Evolutionary conservation across 2,888 invertebrate genomes (phyloP), one percentile per base, ranked within the genome.

Genomic region (Piscicola geometra): DNA sequence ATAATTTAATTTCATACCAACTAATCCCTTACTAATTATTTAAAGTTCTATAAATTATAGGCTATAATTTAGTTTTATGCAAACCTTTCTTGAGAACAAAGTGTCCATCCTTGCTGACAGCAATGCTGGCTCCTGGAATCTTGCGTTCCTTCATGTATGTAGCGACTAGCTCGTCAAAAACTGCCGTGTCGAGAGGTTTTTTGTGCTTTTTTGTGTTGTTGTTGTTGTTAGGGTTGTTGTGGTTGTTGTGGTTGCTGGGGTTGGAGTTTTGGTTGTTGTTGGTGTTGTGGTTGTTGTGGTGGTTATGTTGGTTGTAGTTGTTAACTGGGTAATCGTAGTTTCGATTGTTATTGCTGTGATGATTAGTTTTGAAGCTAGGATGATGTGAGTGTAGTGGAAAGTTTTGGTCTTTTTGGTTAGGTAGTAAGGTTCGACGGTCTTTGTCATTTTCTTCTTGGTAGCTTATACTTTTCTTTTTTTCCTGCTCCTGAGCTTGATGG

Each of bases 111-210:
- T 56, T 72, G 68, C 78, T 79, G 71, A 79, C 71, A 50, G 79
- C 79, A 2, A 79, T 70, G 33, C 79, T 79, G 28, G 79, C 79
- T 15, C 79, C 79, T 1, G 79, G 79, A 28, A 79, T 76, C 25
- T 77, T 75, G 18, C 79, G 71, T 52, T 79, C 79, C 18, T 78
- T 64, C 79, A 79, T 79, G 71, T 79, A 79, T 32, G 67, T 77
- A 3, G 72, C 75, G 35, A 79, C 73, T 60, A 79, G 70, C 69
- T 76, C 69, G 56, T 79, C 79, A 74, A 79, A 79, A 21, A 47
- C 21, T 47, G 50, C 9, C 50, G 50, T 47, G 21, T 47, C 50
- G 12, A 47, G 21, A 9, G 21, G 9, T 47, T 47, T 47, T 47
- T 9, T 21, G 12, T 9, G 12, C 21, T 15, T 47, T 21, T 47